Conservation (phyloP, 2,113 vertebrate species). For the Cryptomyrus ogoouensis region DNA sequence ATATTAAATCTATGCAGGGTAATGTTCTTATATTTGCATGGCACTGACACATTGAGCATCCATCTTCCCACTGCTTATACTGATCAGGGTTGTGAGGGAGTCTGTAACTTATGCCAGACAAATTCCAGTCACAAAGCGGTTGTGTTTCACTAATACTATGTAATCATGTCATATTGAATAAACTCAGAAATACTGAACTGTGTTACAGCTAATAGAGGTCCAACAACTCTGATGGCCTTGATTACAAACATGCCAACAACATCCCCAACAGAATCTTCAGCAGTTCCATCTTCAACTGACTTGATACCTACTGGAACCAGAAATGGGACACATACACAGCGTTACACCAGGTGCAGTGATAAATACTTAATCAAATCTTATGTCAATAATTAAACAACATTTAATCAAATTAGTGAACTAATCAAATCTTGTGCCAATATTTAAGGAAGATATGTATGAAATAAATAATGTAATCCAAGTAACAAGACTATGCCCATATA, state of each 20-base stretch:
- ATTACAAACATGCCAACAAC: background rate
- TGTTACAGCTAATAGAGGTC: background rate
- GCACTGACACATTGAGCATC: no score
- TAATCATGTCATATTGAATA: background rate
- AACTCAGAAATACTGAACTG: background rate
- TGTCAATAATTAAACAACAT: background rate
- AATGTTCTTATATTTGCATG: no score
- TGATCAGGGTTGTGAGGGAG: background rate
- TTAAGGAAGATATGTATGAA: background rate
- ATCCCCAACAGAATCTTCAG: no score
- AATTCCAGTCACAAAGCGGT: background rate
- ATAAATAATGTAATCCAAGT: background rate
- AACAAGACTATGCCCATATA: background rate
- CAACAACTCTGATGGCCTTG: background rate
- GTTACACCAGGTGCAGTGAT: background rate
- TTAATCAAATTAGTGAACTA: background rate
- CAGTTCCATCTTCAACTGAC: background rate
- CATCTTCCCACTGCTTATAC: background rate
- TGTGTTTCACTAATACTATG: background rate
- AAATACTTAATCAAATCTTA: background rate
- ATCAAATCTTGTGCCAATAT: background rate
- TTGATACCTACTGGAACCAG: background rate
- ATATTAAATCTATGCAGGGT: no score
- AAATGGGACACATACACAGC: accelerated
- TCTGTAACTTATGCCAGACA: background rate